Percentiles rank a stretch among this genome's conserved stretches.
Conservation (phyloP, 2,113 vertebrate species). For the Ophiodon elongatus region DNA sequence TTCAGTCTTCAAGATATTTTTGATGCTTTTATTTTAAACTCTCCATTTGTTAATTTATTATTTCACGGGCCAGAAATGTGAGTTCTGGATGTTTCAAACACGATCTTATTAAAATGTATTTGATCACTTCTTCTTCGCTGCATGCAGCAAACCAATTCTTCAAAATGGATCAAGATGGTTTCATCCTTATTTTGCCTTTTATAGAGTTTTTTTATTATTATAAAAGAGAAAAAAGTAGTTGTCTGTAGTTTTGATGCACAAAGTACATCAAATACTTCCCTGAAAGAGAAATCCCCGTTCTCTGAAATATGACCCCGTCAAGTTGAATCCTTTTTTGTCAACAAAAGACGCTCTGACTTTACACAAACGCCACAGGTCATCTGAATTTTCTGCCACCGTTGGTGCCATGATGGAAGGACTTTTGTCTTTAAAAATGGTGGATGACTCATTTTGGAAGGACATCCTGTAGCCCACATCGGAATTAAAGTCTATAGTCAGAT, state of each 20-base stretch:
- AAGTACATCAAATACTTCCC: background rate
- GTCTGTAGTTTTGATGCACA: background rate
- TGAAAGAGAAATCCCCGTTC: background rate
- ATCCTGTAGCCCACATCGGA: background rate
- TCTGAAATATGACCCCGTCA: background rate
- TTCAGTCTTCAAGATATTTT: background rate
- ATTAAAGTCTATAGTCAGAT: background rate
- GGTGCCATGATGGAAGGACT: background rate
- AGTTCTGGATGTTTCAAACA: background rate
- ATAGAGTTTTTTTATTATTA: background rate
- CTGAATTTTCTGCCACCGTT: background rate
- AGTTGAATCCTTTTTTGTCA: background rate
- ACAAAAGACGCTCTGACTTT: slow-evolving; percentile 6
- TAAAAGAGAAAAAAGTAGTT: background rate
- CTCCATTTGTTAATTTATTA: background rate
- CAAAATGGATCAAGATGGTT: too few species aligned
- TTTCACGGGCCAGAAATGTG: background rate
- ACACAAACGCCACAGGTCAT: slow-evolving; percentile 43
- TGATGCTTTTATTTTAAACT: background rate
- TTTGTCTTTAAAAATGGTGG: background rate
- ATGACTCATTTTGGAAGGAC: slow-evolving; percentile 35
- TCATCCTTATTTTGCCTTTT: background rate
- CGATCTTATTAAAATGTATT: background rate
- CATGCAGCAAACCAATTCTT: background rate
- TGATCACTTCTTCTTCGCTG: background rate